phyloP scores from a whole-genome alignment of 2,113 vertebrate species.

The Colaptes auratus region DNA sequence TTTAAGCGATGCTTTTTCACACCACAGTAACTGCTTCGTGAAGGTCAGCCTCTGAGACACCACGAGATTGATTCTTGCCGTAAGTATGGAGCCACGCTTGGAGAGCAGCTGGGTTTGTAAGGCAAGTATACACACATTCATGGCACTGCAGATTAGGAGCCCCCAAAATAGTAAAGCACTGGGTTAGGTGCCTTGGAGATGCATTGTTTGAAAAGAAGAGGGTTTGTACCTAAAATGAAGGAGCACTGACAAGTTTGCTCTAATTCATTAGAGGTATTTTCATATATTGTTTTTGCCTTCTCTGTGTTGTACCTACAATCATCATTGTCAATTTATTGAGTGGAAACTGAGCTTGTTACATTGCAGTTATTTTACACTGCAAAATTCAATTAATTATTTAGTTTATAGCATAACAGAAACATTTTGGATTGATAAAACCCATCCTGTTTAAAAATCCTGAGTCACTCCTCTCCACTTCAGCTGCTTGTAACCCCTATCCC shows the following conservation, averaged over 20 bases:
- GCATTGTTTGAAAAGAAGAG: not conserved
- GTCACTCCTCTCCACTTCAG: not conserved
- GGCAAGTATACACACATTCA: not conserved
- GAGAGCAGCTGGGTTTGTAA: not conserved
- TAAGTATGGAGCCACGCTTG: not conserved
- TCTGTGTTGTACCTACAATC: not conserved
- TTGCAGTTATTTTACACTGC: not conserved
- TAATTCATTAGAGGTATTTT: not conserved
- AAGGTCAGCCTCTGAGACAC: not conserved
- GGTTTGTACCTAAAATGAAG: not conserved
- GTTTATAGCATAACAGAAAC: not conserved
- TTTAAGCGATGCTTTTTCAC: not conserved
- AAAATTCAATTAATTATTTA: slow-evolving; percentile 33
- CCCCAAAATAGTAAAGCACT: not conserved
- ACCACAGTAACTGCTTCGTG: not conserved
- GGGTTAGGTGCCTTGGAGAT: not conserved
- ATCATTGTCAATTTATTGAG: not conserved
- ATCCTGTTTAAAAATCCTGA: not conserved
- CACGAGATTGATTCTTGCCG: not conserved
- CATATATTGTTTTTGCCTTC: not conserved
- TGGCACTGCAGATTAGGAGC: not conserved
- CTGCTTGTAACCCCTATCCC: not conserved
- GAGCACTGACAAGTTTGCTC: not conserved
- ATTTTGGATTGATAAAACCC: not conserved
- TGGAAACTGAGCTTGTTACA: slow-evolving; percentile 11